Evolutionary conservation across 2,888 invertebrate genomes (phyloP).

Genomic region (Sinodicranocentrus sp.): DNA sequence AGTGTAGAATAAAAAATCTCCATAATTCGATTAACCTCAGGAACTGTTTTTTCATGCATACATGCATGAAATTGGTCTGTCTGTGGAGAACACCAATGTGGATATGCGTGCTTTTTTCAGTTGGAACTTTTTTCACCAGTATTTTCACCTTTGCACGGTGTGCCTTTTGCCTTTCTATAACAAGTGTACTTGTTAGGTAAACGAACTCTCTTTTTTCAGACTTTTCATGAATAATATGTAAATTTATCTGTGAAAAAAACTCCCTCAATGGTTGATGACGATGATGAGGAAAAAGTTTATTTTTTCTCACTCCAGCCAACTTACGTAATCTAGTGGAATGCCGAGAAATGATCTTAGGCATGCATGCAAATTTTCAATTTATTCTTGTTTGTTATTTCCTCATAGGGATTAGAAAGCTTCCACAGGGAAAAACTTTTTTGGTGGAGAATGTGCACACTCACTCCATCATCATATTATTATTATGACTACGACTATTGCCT

Average conservation of each 20-base stretch:
- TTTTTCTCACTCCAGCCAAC: too few species aligned
- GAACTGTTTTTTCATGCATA: too few species aligned
- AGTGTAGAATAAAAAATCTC: slow-evolving; percentile 24
- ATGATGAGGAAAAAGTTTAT: slow-evolving; percentile 23
- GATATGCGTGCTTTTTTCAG: too few species aligned
- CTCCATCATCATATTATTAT: slow-evolving; percentile 40
- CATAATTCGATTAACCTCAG: slow-evolving; percentile 33
- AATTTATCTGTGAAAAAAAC: slow-evolving; percentile 1
- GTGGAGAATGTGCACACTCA: slow-evolving; percentile 8
- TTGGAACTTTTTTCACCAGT: too few species aligned
- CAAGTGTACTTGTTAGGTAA: too few species aligned
- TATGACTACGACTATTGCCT: slow-evolving; percentile 23
- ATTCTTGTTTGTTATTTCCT: slow-evolving; percentile 48
- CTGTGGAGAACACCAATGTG: too few species aligned
- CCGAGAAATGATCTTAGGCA: slow-evolving; percentile 15
- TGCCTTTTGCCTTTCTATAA: too few species aligned
- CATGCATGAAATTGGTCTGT: too few species aligned
- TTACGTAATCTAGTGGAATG: slow-evolving; percentile 49
- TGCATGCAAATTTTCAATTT: slow-evolving; percentile 58
- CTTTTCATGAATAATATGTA: slow-evolving; percentile 30
- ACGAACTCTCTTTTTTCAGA: too few species aligned
- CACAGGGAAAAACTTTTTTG: background rate
- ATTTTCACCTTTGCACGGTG: too few species aligned
- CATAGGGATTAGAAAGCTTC: too few species aligned
- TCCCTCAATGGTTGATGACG: slow-evolving; percentile 9